Evolutionary conservation across 2,113 vertebrate genomes (phyloP).

Genomic region (Junco hyemalis): DNA sequence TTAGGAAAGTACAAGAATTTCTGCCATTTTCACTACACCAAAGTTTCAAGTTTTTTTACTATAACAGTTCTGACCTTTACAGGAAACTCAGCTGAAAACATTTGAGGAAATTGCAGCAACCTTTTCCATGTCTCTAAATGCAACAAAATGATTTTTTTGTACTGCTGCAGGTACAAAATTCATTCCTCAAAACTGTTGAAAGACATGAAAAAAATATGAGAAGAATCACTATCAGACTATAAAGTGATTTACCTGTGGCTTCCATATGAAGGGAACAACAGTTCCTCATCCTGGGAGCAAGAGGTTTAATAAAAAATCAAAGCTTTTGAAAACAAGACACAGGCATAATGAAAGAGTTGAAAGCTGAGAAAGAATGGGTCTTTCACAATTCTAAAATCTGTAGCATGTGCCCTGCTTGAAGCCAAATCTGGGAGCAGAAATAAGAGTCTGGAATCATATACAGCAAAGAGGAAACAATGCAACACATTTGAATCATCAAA

Average conservation of each 20-base stretch:
- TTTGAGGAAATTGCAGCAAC: constrained; percentile 55
- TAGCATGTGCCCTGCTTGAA: constrained; percentile 8
- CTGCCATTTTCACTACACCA: not conserved
- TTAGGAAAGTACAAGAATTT: not conserved
- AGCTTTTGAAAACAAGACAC: constrained; percentile 15
- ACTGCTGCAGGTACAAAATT: constrained; percentile 47
- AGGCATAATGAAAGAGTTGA: constrained; percentile 2
- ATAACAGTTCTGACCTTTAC: constrained; percentile 13
- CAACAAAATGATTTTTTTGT: constrained; percentile 21
- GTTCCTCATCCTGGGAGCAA: constrained; percentile 13
- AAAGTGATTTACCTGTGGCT: constrained; percentile 45
- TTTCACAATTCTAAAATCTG: constrained; percentile 22
- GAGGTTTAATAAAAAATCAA: constrained; percentile 56
- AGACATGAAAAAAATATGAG: constrained; percentile 49
- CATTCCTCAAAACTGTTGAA: constrained; percentile 28
- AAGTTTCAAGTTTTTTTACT: constrained; percentile 26
- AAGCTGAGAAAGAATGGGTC: constrained; percentile 57
- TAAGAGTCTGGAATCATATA: not conserved
- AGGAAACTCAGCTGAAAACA: constrained; percentile 41
- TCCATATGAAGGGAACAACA: constrained; percentile 28
- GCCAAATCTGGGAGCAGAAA: constrained; percentile 21
- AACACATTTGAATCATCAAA: constrained; percentile 21
- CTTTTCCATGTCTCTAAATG: constrained; percentile 4
- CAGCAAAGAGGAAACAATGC: not conserved
- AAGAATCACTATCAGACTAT: not conserved